Base-by-base conservation (phyloP, 1,140 invertebrate genomes). In the Brachionus rotundiformis region DNA sequence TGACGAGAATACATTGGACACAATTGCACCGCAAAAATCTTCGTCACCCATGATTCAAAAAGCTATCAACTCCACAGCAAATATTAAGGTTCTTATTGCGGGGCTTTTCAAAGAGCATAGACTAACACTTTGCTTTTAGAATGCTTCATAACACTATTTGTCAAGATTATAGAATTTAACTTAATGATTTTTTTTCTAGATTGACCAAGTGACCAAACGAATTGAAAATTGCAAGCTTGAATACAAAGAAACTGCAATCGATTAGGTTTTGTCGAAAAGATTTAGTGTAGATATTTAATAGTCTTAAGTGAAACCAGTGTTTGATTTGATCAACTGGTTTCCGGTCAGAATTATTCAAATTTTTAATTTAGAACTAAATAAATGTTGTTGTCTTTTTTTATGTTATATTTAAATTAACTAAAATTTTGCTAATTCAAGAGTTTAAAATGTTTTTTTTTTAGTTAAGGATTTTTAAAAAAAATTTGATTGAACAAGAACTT, bases 191-290 rank as follows among this genome's bases (percentile, higher is more conserved):
- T 68, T 68, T 68, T 36, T 39, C 36, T 68, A 68, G 63, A 33
- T 68, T 33, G 63, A 68, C 29, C 63, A 68, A 68, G 63, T 68
- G 31, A 36, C 63, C 10, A 68, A 68, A 68, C 27, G 63, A 16
- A 68, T 68, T 33, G 63, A 68, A 68, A 68, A 36, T 68, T 68
- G 63, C 63, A 68, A 68, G 8, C 31, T 68, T 6, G 63, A 68
- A 68, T 68, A 68, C n/a, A 68, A 36, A 68, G 63, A 68, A 33
- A 68, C 63, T 36, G 63, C 63, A 33, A 68, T 68, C n/a, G 63
- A 68, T 68, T 68, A 68, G 29, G n/a, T 4, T 33, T 36, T 27
- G 1, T 36, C 29, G 13, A 36, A 36, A 36, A 8, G 31, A 68
- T 36, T 68, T 31, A 11, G 11, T 68, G 63, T 33, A 31, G 33